Percentiles rank a stretch among this genome's conserved stretches.
phyloP scores from a whole-genome alignment of 2,113 vertebrate genomes.

The Carollia perspicillata region DNA sequence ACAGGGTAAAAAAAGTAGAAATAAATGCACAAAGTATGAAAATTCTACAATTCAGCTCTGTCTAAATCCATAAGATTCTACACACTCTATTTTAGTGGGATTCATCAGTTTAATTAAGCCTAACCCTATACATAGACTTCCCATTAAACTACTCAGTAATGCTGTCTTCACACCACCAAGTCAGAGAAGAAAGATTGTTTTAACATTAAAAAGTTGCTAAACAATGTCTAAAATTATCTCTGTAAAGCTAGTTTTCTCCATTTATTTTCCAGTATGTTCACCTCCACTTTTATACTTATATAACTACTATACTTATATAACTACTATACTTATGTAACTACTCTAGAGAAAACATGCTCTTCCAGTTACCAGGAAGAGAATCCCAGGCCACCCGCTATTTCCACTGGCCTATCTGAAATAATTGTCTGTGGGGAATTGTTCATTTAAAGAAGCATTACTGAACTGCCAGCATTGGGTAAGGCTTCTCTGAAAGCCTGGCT shows the following conservation, averaged over 20 bases:
- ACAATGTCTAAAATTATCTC: not conserved
- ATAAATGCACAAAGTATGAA: not conserved
- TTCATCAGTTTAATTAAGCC: not conserved
- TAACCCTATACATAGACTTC: not conserved
- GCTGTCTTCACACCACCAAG: not conserved
- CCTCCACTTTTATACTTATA: not conserved
- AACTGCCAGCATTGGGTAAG: not conserved
- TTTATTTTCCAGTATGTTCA: not conserved
- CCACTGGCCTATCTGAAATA: not conserved
- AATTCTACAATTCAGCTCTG: not conserved
- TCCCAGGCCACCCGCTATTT: not conserved
- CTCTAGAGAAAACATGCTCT: not conserved
- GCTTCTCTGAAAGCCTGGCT: conserved; percentile 5
- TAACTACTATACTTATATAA: no score
- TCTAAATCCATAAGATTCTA: not conserved
- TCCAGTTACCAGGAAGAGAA: not conserved
- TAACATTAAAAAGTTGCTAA: not conserved
- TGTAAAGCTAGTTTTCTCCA: not conserved
- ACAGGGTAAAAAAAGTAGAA: not conserved
- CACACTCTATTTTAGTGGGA: not conserved
- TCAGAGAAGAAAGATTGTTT: not conserved
- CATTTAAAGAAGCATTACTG: not conserved
- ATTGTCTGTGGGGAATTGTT: not conserved
- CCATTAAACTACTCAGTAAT: not conserved
- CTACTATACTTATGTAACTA: not conserved